Percentiles rank a stretch among this genome's conserved stretches.
Evolutionary conservation across 2,113 vertebrate species (phyloP).

Genomic region (Probosciger aterrimus): DNA sequence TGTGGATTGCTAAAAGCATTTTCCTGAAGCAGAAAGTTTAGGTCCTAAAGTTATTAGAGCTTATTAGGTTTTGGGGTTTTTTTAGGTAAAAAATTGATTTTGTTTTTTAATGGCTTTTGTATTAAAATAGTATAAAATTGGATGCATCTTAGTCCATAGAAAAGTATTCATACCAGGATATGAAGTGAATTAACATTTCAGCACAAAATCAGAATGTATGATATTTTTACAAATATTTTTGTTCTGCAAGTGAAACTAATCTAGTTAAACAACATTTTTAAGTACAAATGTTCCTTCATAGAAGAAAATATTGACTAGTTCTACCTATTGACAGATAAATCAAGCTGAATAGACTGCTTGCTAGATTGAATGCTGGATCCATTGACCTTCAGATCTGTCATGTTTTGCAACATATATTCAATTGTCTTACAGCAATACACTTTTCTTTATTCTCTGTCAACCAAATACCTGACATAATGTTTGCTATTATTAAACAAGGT

Average conservation of each 20-base stretch:
- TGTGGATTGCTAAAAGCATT: background rate
- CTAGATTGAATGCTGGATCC: background rate
- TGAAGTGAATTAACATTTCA: background rate
- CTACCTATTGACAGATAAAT: constrained; percentile 23
- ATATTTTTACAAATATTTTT: background rate
- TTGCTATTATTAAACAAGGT: background rate
- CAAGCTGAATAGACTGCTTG: background rate
- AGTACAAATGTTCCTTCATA: background rate
- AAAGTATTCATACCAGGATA: background rate
- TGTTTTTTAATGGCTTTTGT: background rate
- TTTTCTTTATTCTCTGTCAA: background rate
- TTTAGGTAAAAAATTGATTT: background rate
- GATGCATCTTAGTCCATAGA: background rate
- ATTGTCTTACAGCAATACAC: background rate
- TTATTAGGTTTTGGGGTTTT: no score
- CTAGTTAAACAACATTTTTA: background rate
- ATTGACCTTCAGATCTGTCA: constrained; percentile 24
- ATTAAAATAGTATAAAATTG: background rate
- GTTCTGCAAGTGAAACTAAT: background rate
- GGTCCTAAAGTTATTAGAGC: background rate
- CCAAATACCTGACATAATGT: background rate
- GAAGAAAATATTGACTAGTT: background rate
- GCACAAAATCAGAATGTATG: background rate
- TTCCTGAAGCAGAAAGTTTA: background rate
- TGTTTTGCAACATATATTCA: background rate